Base-by-base conservation (phyloP, 2,113 vertebrate species). In the Oenanthe oenanthe region DNA sequence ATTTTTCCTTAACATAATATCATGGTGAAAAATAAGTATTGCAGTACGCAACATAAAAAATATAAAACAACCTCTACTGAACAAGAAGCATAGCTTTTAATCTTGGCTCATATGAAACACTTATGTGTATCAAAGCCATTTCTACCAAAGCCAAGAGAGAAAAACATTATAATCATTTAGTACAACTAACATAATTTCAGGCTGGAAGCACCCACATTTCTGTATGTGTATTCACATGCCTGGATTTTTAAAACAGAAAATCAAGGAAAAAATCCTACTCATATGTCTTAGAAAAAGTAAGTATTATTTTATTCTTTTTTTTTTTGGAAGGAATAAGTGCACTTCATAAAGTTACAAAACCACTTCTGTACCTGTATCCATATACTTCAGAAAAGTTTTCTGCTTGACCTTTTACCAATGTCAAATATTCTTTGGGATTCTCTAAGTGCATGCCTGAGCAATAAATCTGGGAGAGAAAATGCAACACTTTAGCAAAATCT, bases 321-420 rank as follows among this genome's bases (percentile, higher is more conserved):
- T 32, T 56, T 81, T 79, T 75, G 25, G 53, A 58, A 87, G 14
- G 25, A 65, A 78, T 17, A 83, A 83, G 62, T 36, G 31, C 15
- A 60, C 3, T 75, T 88, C 10, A 74, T 29, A 50, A 72, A 29
- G 8, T 62, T 60, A 67, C 14, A 78, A 88, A 76, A 18, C 2
- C 24, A 43, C 9, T 53, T 95, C 77, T 42, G 8, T 98, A 98
- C 99, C 99, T 99, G 95, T 98, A 97, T 85, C 98, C 98, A 89
- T 99, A 99, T 14, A 99, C 98, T 98, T 99, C 99, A 5, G 99
- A 99, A 97, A 99, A 99, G 96, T 99, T 99, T 97, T 99, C 99
- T 8, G 98, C 98, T 98, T 99, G 99, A 32, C 98, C 98, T 92
- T 98, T 99, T 77, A 98, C 98, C 94, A 99, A 40, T 24, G 99